Conservation (phyloP, 2,797 vertebrate species). For the Sebastes baramenuke region DNA sequence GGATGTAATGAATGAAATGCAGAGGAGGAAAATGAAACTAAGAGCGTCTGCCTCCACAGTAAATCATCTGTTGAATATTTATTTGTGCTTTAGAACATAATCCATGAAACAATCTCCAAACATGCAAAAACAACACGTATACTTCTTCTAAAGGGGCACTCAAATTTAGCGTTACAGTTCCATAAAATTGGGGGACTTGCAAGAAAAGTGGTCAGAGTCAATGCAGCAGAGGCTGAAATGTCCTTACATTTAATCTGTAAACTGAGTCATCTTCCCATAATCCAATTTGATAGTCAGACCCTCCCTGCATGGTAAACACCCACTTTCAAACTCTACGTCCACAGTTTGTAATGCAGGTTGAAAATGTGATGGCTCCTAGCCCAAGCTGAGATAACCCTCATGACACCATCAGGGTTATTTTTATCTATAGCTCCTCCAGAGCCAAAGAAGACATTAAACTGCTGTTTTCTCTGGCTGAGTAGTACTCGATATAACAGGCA, state of each 20-base stretch:
- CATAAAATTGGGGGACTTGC: too few relatives aligned
- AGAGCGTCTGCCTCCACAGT: too few relatives aligned
- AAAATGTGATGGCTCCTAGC: neutral
- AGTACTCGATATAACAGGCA: neutral
- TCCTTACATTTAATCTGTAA: neutral
- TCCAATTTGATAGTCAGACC: neutral
- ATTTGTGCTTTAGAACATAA: too few relatives aligned
- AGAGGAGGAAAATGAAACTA: too few relatives aligned
- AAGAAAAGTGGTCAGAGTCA: too few relatives aligned
- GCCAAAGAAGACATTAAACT: neutral
- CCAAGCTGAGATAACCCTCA: neutral
- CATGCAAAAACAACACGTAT: neutral
- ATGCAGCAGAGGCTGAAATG: too few relatives aligned
- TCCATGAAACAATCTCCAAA: too few relatives aligned
- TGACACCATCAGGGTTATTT: conserved; percentile 18
- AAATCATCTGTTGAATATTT: too few relatives aligned
- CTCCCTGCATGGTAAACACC: neutral
- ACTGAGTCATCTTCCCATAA: neutral
- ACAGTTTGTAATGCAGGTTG: neutral
- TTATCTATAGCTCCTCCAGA: neutral
- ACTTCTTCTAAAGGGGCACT: neutral
- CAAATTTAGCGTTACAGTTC: neutral
- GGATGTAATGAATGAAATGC: too few relatives aligned
- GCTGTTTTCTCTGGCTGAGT: neutral
- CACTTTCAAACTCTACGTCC: neutral